These are phyloP conservation scores for Bucco capensis DNA, from an alignment of 2,113 vertebrate genomes.

Conservation along the genomic window DNA sequence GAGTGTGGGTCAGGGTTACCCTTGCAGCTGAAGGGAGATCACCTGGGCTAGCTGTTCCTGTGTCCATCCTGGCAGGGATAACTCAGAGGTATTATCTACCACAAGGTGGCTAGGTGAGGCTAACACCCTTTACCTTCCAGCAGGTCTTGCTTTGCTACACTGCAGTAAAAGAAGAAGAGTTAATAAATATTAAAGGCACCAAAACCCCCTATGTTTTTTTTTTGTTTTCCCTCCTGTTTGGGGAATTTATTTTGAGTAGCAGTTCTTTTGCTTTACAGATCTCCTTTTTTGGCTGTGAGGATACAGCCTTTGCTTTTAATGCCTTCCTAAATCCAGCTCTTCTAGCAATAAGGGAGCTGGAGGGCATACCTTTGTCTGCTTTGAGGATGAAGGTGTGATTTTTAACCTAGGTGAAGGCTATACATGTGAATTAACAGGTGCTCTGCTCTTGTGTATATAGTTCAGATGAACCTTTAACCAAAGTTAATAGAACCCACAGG, in stretches of 20 bases:
- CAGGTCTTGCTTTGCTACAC: not conserved
- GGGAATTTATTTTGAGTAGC: not conserved
- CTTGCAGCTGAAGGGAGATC: not conserved
- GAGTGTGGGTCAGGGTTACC: not conserved
- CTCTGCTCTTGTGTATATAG: not conserved
- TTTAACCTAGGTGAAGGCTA: not conserved
- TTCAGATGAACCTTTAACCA: not conserved
- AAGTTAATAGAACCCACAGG: not conserved
- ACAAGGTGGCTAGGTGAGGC: slow-evolving; percentile 24
- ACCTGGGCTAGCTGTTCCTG: not conserved
- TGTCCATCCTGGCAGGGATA: not conserved
- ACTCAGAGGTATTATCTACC: not conserved
- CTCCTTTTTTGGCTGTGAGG: not conserved
- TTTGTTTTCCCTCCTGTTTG: not conserved
- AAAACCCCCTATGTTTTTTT: not conserved
- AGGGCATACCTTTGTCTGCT: not conserved
- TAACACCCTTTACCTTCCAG: not conserved
- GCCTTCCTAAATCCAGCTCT: not conserved
- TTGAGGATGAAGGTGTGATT: not conserved
- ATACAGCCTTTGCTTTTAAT: not conserved
- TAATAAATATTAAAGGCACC: not conserved
- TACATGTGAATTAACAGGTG: not conserved
- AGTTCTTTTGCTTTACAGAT: not conserved
- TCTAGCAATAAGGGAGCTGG: not conserved
- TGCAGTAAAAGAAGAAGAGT: not conserved